These are phyloP conservation scores for Xanthorhoe spadicearia DNA, from an alignment of 2,888 invertebrate genomes.

Conservation along the genomic window DNA sequence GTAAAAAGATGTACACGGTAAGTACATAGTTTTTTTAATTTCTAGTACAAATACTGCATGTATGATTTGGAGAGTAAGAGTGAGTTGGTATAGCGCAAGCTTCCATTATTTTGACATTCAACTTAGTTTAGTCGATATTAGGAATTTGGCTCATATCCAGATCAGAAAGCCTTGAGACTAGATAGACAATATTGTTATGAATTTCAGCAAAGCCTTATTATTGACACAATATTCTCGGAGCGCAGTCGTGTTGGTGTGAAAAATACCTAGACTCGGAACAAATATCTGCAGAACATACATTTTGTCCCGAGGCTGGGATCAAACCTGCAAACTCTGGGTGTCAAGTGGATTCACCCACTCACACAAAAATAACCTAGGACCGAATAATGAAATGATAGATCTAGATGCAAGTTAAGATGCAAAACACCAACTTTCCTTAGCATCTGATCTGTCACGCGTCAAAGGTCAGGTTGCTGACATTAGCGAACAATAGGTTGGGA, in stretches of 20 bases:
- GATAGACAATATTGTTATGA: neutral
- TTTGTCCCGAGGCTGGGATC: too few species aligned
- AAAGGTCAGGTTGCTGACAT: constrained; percentile 69
- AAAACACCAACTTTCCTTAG: constrained; percentile 46
- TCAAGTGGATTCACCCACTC: too few species aligned
- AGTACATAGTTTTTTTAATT: too few species aligned
- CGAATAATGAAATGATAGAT: neutral
- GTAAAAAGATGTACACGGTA: too few species aligned
- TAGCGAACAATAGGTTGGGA: constrained; percentile 72
- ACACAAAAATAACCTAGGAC: neutral
- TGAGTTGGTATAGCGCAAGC: neutral
- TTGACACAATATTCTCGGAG: neutral
- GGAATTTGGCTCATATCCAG: neutral
- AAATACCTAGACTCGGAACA: too few species aligned
- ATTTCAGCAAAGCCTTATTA: neutral
- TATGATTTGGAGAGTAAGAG: too few species aligned
- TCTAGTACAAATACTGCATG: too few species aligned
- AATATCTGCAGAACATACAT: too few species aligned
- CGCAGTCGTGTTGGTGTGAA: too few species aligned
- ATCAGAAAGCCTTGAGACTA: neutral
- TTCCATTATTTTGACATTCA: constrained; percentile 1
- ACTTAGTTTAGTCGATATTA: constrained; percentile 3
- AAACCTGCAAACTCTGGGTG: too few species aligned
- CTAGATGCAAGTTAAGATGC: constrained; percentile 26
- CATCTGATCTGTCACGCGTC: constrained; percentile 61